Conservation (phyloP, 2,888 invertebrate species). For the Oligia fasciuncula region DNA sequence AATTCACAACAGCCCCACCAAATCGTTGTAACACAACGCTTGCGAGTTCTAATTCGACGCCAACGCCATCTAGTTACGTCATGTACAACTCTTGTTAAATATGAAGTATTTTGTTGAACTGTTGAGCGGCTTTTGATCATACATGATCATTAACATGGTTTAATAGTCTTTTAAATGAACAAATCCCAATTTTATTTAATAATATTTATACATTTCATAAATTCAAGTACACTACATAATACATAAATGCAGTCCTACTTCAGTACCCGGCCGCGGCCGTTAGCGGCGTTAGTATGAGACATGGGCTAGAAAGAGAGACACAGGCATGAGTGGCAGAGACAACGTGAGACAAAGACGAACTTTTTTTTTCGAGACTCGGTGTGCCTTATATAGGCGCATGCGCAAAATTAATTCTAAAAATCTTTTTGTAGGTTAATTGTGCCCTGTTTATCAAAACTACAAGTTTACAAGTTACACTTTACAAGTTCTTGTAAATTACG, state of each 20-base stretch:
- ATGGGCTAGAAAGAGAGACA: background rate
- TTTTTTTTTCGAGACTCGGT: background rate
- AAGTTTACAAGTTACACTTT: too few relatives aligned
- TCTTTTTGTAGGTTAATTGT: background rate
- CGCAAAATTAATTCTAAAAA: background rate
- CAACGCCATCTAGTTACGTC: too few relatives aligned
- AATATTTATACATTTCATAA: background rate
- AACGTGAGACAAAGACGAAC: background rate
- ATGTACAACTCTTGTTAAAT: too few relatives aligned
- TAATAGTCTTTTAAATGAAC: background rate
- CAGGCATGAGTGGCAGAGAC: background rate
- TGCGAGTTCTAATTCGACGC: too few relatives aligned
- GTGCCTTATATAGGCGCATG: background rate
- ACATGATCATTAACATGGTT: too few relatives aligned
- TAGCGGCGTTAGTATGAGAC: background rate
- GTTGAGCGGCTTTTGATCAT: too few relatives aligned
- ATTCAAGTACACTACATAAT: conserved; percentile 1
- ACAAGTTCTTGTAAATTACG: too few relatives aligned
- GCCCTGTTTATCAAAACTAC: too few relatives aligned
- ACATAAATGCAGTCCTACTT: background rate
- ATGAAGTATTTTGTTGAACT: too few relatives aligned
- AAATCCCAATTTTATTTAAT: background rate
- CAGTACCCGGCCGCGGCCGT: background rate
- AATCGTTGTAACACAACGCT: too few relatives aligned
- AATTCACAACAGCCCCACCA: too few relatives aligned